These are phyloP conservation scores for Zaprionus obscuricornis DNA, from an alignment of 2,888 invertebrate species.

Conservation along the genomic window DNA sequence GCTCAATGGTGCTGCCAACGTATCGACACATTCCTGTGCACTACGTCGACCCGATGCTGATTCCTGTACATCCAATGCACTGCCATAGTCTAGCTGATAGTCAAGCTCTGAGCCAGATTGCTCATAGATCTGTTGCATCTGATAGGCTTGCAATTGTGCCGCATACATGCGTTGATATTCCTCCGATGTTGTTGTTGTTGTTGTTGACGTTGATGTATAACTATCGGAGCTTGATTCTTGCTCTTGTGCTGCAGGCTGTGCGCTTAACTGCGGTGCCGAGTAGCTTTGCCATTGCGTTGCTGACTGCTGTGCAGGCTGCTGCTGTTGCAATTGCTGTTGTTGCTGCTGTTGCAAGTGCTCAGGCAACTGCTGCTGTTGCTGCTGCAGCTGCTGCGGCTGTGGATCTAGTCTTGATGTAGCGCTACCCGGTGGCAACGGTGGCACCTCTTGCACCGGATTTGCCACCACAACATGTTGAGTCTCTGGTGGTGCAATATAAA, in stretches of 20 bases:
- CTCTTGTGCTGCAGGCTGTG: slow-evolving; percentile 73
- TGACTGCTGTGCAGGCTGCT: too few species aligned
- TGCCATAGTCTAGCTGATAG: slow-evolving; percentile 79
- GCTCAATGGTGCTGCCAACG: slow-evolving; percentile 85
- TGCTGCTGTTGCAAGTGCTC: neutral
- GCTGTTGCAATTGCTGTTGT: too few species aligned
- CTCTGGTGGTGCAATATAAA: slow-evolving; percentile 85
- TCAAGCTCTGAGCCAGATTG: slow-evolving; percentile 81
- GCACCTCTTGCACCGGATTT: slow-evolving; percentile 72
- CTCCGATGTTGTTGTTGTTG: slow-evolving; percentile 82
- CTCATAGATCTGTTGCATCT: slow-evolving; percentile 78
- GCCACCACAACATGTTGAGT: slow-evolving; percentile 81
- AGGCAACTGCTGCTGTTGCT: neutral
- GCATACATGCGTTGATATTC: slow-evolving; percentile 84
- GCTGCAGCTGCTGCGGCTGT: slow-evolving; percentile 36
- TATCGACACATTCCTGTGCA: slow-evolving; percentile 85
- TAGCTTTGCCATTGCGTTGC: slow-evolving; percentile 80
- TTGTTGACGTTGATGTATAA: slow-evolving; percentile 82
- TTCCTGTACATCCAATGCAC: slow-evolving; percentile 68
- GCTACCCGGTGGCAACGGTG: slow-evolving; percentile 57
- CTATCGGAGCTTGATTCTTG: slow-evolving; percentile 84
- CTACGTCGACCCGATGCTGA: slow-evolving; percentile 83
- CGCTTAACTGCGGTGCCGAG: slow-evolving; percentile 81
- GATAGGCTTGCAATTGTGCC: slow-evolving; percentile 83
- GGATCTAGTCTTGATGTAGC: slow-evolving; percentile 54